Conservation (phyloP, 2,113 vertebrate genomes). For the Recurvirostra avosetta region DNA sequence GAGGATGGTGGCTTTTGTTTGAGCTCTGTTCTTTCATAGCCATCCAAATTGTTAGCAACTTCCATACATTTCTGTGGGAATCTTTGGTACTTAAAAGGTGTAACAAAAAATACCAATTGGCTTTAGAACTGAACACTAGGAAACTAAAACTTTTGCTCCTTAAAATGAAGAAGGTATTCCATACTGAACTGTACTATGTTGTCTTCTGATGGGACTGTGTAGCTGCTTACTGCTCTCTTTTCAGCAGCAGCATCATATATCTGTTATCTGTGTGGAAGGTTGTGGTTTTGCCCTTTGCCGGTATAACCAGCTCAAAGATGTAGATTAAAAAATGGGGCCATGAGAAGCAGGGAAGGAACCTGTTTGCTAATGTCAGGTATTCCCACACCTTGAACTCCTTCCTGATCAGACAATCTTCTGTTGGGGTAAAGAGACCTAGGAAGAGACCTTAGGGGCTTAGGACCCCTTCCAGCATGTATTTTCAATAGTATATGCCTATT, state of each 20-base stretch:
- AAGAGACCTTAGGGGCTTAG: neutral
- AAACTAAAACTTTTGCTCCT: neutral
- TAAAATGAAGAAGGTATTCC: neutral
- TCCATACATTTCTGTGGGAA: neutral
- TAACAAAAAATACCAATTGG: neutral
- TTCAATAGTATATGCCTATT: neutral
- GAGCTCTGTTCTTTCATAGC: constrained; percentile 2
- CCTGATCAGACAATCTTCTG: neutral
- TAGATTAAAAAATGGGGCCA: neutral
- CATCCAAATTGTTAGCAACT: neutral
- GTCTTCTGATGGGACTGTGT: neutral
- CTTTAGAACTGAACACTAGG: neutral
- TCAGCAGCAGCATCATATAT: neutral
- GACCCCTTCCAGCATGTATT: neutral
- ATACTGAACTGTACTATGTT: neutral
- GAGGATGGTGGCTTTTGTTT: constrained; percentile 17
- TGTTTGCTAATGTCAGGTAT: neutral
- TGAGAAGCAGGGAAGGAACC: neutral
- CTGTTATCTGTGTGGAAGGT: neutral
- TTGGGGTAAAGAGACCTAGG: neutral
- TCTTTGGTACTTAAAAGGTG: neutral
- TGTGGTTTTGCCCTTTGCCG: neutral
- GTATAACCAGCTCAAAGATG: neutral
- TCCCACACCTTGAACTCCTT: neutral
- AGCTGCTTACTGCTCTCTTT: neutral